A percentile compares a stretch with the other conserved stretches of the same genome.
These are phyloP conservation scores for Caenorhabditis inopinata DNA, from an alignment of 1,140 invertebrate species.

Conservation along the genomic window DNA sequence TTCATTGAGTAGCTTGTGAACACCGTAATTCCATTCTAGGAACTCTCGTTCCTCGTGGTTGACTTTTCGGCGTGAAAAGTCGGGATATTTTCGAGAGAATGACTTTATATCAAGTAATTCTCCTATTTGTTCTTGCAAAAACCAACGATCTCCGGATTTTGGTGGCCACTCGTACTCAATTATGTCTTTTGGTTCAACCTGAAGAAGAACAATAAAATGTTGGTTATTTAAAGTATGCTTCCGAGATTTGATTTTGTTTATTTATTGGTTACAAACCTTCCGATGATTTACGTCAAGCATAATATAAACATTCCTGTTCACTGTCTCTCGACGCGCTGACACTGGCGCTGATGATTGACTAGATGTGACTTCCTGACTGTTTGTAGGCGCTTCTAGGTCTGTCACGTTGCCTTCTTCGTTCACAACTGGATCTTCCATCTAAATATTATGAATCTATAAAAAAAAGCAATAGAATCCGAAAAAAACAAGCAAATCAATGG, in stretches of 20 bases:
- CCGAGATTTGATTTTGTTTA: neutral
- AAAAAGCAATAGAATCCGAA: neutral
- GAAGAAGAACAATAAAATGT: neutral
- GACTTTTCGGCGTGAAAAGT: neutral
- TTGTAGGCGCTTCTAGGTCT: neutral
- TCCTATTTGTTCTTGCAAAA: conserved; percentile 46
- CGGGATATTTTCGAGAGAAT: neutral
- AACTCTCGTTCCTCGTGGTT: conserved; percentile 8
- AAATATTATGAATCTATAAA: neutral
- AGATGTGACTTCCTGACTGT: neutral
- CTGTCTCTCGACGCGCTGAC: neutral
- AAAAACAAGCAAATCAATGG: neutral
- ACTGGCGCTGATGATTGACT: neutral
- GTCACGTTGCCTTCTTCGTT: neutral
- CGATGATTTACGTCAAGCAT: conserved; percentile 14
- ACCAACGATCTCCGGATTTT: conserved; percentile 39
- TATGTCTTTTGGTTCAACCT: conserved; percentile 34
- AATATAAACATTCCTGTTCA: conserved; percentile 24
- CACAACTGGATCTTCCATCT: conserved; percentile 1
- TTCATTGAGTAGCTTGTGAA: conserved; percentile 33
- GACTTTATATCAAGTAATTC: conserved; percentile 36
- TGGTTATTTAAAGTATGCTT: neutral
- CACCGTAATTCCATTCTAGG: neutral
- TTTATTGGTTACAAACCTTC: neutral
- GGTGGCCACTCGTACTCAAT: conserved; percentile 46